A percentile compares a stretch with the other conserved stretches of the same genome.
phyloP scores from a whole-genome alignment of 2,797 vertebrate species.

The Aratinga solstitialis region DNA sequence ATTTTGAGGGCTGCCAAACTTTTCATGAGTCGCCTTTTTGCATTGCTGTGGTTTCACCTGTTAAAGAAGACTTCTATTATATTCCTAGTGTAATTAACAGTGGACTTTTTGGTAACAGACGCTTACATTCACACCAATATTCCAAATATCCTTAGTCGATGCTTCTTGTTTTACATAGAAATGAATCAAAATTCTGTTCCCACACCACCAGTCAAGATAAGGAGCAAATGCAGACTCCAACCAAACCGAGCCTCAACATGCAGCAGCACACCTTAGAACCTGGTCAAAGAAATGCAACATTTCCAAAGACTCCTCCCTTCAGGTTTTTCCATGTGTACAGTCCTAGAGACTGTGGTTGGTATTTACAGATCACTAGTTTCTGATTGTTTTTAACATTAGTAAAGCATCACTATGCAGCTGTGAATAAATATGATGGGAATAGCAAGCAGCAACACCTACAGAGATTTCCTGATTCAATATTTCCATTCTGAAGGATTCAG shows the following conservation, averaged over 20 bases:
- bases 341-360: background rate
- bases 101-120: background rate
- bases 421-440: background rate
- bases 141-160: background rate
- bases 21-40: background rate
- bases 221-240: background rate
- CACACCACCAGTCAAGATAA: accelerated
- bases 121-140: background rate
- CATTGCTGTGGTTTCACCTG: background rate
- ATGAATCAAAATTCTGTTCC: background rate
- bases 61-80: background rate
- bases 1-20: background rate
- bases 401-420: background rate
- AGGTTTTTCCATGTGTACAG: background rate
- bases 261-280: background rate
- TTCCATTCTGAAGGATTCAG: background rate
- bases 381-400: background rate
- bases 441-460: background rate
- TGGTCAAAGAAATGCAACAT: background rate
- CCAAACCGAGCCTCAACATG: background rate
- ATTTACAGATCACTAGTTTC: background rate
- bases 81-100: background rate
- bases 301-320: background rate
- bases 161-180: background rate
- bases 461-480: background rate